A percentile compares a stretch with the other conserved stretches of the same genome.
Conservation (phyloP, 1,140 invertebrate species). For the Pseudomyrmex flavicornis region DNA sequence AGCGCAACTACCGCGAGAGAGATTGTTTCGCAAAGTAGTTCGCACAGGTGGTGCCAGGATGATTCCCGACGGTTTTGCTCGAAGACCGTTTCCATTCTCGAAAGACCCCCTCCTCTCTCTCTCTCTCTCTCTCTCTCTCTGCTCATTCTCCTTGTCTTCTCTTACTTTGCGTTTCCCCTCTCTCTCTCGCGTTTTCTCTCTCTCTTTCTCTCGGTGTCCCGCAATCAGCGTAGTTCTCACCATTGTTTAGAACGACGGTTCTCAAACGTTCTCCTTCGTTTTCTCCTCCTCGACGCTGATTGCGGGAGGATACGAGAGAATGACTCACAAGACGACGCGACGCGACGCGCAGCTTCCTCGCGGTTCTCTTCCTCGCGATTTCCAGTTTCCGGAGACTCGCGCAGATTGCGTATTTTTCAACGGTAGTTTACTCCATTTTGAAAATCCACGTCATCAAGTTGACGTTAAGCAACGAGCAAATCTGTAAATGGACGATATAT, state of each 20-base stretch:
- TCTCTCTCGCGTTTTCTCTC: background rate
- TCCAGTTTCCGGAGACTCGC: background rate
- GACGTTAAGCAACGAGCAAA: constrained; percentile 4
- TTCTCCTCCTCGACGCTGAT: constrained; percentile 45
- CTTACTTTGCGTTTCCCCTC: too few relatives aligned
- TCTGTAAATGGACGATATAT: background rate
- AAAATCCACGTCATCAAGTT: constrained; percentile 34
- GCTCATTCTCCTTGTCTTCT: background rate
- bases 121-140: background rate
- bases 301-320: constrained; percentile 36
- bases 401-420: constrained; percentile 23
- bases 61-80: constrained; percentile 66
- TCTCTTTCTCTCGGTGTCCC: background rate
- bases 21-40: constrained; percentile 74
- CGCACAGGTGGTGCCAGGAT: constrained; percentile 71
- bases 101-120: constrained; percentile 3
- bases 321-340: constrained; percentile 29
- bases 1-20: constrained; percentile 64
- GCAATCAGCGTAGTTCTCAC: constrained; percentile 67
- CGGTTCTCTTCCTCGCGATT: background rate
- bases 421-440: background rate
- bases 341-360: constrained; percentile 17
- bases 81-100: constrained; percentile 67
- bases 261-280: constrained; percentile 49
- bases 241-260: constrained; percentile 66